phyloP scores from a whole-genome alignment of 2,797 vertebrate genomes.

The Morelia viridis region DNA sequence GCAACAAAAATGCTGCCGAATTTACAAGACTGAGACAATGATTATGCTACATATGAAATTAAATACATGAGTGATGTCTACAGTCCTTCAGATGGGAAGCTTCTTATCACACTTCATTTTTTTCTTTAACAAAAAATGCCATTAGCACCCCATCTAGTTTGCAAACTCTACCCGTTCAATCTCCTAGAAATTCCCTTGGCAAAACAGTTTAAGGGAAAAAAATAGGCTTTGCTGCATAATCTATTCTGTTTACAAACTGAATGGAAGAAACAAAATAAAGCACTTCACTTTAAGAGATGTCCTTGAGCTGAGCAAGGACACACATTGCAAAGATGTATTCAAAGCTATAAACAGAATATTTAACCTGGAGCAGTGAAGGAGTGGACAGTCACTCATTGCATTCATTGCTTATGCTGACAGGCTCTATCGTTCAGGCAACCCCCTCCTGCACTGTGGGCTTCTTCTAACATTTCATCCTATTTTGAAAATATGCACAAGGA shows the following conservation, averaged over 20 bases:
- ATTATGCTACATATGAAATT: background rate
- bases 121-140: background rate
- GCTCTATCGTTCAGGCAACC: background rate
- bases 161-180: background rate
- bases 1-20: background rate
- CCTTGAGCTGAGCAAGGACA: background rate
- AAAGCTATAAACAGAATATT: slow-evolving; percentile 12
- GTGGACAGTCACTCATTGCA: background rate
- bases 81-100: background rate
- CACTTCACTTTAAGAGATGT: slow-evolving; percentile 2
- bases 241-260: background rate
- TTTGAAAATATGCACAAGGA: background rate
- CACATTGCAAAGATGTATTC: background rate
- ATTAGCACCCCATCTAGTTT: background rate
- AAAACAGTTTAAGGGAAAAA: slow-evolving; percentile 5
- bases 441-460: background rate
- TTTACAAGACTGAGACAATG: background rate
- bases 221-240: background rate
- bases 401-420: background rate
- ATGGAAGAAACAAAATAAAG: slow-evolving; percentile 18
- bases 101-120: background rate
- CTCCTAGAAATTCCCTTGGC: background rate
- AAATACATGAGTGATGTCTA: background rate
- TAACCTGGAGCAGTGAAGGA: background rate
- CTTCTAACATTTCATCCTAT: background rate